Evolutionary conservation across 1,140 invertebrate genomes (phyloP), one percentile per base, ranked within the genome.

Genomic region (Cydia amplana): DNA sequence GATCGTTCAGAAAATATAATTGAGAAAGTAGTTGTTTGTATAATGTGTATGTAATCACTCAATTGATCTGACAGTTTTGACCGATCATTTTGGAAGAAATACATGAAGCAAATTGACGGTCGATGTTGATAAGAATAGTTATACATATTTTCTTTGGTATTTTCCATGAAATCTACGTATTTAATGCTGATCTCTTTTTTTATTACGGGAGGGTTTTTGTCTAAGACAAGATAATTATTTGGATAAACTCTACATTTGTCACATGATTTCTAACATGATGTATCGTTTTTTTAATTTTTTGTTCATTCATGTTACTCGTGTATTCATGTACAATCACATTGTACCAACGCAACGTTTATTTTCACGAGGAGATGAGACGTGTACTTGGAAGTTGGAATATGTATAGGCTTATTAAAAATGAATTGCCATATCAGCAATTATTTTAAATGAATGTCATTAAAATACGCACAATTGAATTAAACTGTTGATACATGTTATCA

Each of bases 401-500:
- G 55, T 60, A 23, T 60, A 60, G 6, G n/a, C 1, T 60, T 23
- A 20, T 23, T 60, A 55, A 55, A 55, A 18, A 9, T 12, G 1
- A 20, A 23, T 51, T 60, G 20, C n/a, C 12, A 23, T 9, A 23
- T 12, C 18, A 12, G 10, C 55, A 60, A 60, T 60, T 23, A 12
- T 23, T 20, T 5, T 20, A 18, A 20, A 60, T 23, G 9, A 36
- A 20, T 16, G 40, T 70, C 3, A 36, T 40, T 70, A 40, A 70
- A 70, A 70, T 18, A 67, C 65, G 65, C 65, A 70, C 65, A 70
- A 70, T 70, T 70, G 65, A 36, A 70, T 18, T 70, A 70, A 70
- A 70, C 65, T 70, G 65, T 70, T 70, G 65, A 70, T 70, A 70
- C 65, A 40, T 70, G 65, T 10, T 70, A 70, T 70, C 65, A 70